Evolutionary conservation across 2,797 vertebrate species (phyloP), one percentile per base, ranked within the genome.

Genomic region (Danio tinwini): DNA sequence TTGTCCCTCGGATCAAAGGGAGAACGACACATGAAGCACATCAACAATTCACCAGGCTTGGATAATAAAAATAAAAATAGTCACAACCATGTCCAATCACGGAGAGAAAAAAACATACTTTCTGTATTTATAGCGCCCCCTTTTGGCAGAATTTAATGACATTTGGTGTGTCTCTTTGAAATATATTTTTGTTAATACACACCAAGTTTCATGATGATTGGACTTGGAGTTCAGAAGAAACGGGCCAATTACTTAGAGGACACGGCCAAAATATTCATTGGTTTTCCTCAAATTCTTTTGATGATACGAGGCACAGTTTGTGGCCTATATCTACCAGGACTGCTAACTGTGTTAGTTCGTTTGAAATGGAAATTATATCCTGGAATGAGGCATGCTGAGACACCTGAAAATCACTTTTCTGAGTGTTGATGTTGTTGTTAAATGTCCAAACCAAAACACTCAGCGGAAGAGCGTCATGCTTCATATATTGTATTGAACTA

Each of bases 401-500:
- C 14, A 45, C 16, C 42, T 77, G 16, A 50, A 45, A 62, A 16
- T 14, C 14, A 47, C 42, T 65, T 14, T 65, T 59, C 17, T 47
- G 19, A 59, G 19, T 61, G 7, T 16, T 55, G n/a, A 17, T 40
- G 11, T 19, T 56, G 21, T 37, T 76, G 40, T 77, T 77, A 14
- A 47, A 77, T 19, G 40, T 68, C 52, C 75, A 49, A 40, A 14
- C 17, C 62, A 45, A 64, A 56, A 67, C 74, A 55, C 40, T 45
- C 10, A 37, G 47, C 53, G 19, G n/a, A 53, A 63, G 9, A 70
- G 19, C 74, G 19, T 11, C 44, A 19, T 76, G 80, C 65, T 81
- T 81, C 64, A 76, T 73, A 40, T 81, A 58, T 78, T 78, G 71
- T 73, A 61, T 73, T 82, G 72, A 71, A 84, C 77, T 67, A 76